Percentiles rank a stretch among this genome's conserved stretches.
These are phyloP conservation scores for Rhagonycha fulva DNA, from an alignment of 2,888 invertebrate genomes.

Conservation along the genomic window DNA sequence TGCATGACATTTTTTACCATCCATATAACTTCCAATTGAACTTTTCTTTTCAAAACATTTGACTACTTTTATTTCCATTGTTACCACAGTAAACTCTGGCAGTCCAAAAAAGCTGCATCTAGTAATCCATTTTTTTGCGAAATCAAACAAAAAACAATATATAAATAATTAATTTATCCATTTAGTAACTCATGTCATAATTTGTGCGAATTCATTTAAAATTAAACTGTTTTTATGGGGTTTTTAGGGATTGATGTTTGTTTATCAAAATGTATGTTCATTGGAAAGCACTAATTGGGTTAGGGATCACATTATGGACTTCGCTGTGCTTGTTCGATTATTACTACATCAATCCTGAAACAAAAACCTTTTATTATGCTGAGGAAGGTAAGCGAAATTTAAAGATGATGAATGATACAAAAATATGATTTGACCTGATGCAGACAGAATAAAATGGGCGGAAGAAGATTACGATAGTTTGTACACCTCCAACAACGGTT, in stretches of 20 bases:
- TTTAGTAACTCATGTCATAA: not conserved
- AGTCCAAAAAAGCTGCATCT: not conserved
- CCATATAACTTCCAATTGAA: not conserved
- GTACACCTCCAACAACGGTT: not conserved
- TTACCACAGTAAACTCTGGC: not conserved
- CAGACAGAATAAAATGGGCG: conserved; percentile 14
- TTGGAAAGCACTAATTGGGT: conserved; percentile 43
- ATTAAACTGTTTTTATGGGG: not conserved
- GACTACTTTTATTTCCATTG: not conserved
- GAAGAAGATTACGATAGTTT: conserved; percentile 2
- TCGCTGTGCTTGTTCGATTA: conserved; percentile 42
- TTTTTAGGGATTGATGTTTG: not conserved
- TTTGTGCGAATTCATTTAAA: not conserved
- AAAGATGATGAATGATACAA: not conserved
- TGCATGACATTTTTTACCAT: not conserved
- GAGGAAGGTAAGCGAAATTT: conserved; percentile 4
- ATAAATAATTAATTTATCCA: not conserved
- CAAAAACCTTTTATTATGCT: conserved; percentile 17
- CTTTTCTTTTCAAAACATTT: not conserved
- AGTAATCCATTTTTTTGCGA: not conserved
- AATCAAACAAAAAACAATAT: conserved; percentile 1
- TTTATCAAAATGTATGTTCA: conserved; percentile 39
- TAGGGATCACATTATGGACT: conserved; percentile 46
- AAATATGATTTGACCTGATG: not conserved
- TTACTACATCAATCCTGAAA: conserved; percentile 29